These are phyloP conservation scores for Corynorhinus townsendii DNA, from an alignment of 2,113 vertebrate genomes.

Conservation along the genomic window DNA sequence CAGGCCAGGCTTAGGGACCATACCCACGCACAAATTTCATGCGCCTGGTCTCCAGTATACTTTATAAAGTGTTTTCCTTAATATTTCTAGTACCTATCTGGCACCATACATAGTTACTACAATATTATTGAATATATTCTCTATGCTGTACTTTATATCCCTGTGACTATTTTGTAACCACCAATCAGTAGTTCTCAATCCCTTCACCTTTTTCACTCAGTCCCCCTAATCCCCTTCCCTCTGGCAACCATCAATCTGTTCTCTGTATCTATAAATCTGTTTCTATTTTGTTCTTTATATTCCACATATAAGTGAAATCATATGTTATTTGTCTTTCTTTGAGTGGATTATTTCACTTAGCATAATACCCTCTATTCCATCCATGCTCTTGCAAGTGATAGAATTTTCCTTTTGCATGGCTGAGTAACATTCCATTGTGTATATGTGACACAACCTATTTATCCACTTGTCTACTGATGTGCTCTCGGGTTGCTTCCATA, in stretches of 20 bases:
- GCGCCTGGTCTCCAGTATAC: not conserved
- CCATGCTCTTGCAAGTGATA: not conserved
- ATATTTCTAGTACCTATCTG: not conserved
- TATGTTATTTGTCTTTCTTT: not conserved
- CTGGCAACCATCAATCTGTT: not conserved
- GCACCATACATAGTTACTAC: not conserved
- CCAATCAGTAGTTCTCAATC: not conserved
- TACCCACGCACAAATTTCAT: too few species aligned
- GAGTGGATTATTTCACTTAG: not conserved
- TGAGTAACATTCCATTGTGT: not conserved
- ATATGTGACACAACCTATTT: not conserved
- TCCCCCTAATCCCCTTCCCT: not conserved
- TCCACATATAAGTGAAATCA: not conserved
- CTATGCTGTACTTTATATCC: not conserved
- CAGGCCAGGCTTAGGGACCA: too few species aligned
- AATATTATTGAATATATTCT: not conserved
- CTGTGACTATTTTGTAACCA: not conserved
- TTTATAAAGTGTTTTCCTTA: not conserved
- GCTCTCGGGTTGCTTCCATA: not conserved
- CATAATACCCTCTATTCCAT: not conserved
- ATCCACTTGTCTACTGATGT: not conserved
- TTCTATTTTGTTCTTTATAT: not conserved
- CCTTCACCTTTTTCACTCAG: not conserved
- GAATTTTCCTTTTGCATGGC: not conserved
- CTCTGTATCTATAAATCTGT: not conserved